A percentile compares a stretch with the other conserved stretches of the same genome.
Conservation (phyloP, 2,113 vertebrate species). For the Tetraodon nigroviridis region DNA sequence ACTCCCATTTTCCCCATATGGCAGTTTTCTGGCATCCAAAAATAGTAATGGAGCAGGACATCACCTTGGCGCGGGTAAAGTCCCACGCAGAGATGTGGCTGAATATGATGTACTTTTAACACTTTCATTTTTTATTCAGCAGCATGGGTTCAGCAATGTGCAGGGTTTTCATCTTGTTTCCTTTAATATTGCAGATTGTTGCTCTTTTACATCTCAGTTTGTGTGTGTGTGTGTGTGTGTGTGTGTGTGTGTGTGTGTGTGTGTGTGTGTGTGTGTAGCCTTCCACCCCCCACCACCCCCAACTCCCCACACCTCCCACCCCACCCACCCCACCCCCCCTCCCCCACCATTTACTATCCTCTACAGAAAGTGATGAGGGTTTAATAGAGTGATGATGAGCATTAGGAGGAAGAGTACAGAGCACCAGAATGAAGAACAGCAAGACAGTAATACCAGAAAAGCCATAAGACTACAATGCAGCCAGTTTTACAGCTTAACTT, state of each 20-base stretch:
- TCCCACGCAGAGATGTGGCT: background rate
- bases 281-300: too few relatives aligned
- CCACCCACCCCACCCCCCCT: too few relatives aligned
- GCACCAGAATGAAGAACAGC: slow-evolving; percentile 17
- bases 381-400: slow-evolving; percentile 7
- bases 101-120: background rate
- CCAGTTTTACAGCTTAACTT: slow-evolving; percentile 13
- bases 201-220: background rate
- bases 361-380: slow-evolving; percentile 19
- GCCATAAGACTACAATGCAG: background rate
- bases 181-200: background rate
- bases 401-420: background rate
- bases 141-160: background rate
- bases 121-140: background rate
- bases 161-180: background rate
- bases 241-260: too few relatives aligned
- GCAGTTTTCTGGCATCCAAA: background rate
- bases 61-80: background rate
- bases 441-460: slow-evolving; percentile 18
- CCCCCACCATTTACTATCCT: too few relatives aligned
- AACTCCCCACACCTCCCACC: too few relatives aligned
- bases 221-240: too few relatives aligned
- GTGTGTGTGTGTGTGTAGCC: too few relatives aligned
- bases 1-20: background rate
- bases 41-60: background rate